These are phyloP conservation scores for Valencia hispanica DNA, from an alignment of 2,797 vertebrate genomes.

Conservation along the genomic window DNA sequence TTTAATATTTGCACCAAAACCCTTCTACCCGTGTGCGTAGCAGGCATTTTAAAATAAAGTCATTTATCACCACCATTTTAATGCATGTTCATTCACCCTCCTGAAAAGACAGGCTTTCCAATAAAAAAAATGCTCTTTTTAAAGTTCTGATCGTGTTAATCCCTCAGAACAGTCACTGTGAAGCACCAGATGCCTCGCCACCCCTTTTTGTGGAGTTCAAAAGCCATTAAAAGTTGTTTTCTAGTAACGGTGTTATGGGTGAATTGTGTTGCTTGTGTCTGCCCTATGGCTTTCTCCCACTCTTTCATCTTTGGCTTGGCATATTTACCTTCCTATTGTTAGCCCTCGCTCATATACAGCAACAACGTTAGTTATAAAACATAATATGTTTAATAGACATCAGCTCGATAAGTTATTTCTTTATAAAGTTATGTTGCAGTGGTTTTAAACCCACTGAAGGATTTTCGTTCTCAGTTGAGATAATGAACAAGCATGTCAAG, in stretches of 20 bases:
- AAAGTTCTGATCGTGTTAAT: constrained; percentile 74
- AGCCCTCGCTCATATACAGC: neutral
- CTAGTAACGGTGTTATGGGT: constrained; percentile 69
- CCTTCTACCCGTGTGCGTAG: constrained; percentile 56
- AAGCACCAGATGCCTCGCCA: constrained; percentile 51
- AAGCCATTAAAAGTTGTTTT: constrained; percentile 81
- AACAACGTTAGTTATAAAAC: neutral
- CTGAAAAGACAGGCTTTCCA: constrained; percentile 63
- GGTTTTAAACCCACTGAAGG: no score
- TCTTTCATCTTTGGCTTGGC: constrained; percentile 30
- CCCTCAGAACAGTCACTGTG: constrained; percentile 70
- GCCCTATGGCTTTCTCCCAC: constrained; percentile 37
- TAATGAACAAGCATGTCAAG: neutral
- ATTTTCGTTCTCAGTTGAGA: neutral
- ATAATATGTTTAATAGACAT: neutral
- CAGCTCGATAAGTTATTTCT: constrained; percentile 9
- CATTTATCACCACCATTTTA: constrained; percentile 70
- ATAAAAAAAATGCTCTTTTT: constrained; percentile 76
- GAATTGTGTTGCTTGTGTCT: constrained; percentile 48
- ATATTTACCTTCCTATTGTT: constrained; percentile 6
- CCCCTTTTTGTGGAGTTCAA: constrained; percentile 55
- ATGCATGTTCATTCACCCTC: constrained; percentile 60
- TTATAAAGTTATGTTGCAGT: no score
- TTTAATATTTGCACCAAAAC: constrained; percentile 58
- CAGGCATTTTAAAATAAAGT: constrained; percentile 65